These are phyloP conservation scores for Chloroceryle aenea DNA, from an alignment of 2,113 vertebrate species.

Conservation along the genomic window DNA sequence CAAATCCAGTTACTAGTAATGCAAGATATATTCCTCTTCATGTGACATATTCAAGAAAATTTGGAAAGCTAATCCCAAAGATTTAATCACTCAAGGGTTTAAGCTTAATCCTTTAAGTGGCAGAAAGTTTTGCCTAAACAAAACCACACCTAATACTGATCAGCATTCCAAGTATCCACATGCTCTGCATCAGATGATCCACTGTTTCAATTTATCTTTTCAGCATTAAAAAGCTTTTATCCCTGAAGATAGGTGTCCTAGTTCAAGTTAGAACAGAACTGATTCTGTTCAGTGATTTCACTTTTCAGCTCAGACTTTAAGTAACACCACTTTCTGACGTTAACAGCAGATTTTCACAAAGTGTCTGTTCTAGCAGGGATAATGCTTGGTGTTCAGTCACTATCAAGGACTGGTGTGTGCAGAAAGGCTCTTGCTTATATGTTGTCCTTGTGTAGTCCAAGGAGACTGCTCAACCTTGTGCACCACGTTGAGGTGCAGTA, in stretches of 20 bases:
- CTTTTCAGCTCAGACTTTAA: background rate
- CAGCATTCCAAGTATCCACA: background rate
- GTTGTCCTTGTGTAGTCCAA: background rate
- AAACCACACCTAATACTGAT: background rate
- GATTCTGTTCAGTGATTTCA: background rate
- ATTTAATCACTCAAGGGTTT: background rate
- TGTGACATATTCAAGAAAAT: background rate
- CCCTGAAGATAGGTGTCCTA: background rate
- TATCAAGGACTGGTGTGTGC: background rate
- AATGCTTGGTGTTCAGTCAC: background rate
- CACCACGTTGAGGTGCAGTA: background rate
- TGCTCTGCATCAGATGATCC: background rate
- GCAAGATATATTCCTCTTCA: background rate
- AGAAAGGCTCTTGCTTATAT: background rate
- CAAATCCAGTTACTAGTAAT: background rate
- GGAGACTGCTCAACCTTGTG: background rate
- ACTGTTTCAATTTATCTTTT: background rate
- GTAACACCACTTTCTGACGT: too few species aligned
- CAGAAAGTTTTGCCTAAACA: background rate
- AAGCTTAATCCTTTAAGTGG: background rate
- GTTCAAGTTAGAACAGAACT: background rate
- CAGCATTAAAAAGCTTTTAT: background rate
- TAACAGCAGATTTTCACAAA: background rate
- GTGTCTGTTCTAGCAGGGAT: background rate
- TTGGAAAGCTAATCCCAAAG: background rate